phyloP scores from a whole-genome alignment of 37 sponge, comb jelly and placozoan species.

The Eunapius fragilis region DNA sequence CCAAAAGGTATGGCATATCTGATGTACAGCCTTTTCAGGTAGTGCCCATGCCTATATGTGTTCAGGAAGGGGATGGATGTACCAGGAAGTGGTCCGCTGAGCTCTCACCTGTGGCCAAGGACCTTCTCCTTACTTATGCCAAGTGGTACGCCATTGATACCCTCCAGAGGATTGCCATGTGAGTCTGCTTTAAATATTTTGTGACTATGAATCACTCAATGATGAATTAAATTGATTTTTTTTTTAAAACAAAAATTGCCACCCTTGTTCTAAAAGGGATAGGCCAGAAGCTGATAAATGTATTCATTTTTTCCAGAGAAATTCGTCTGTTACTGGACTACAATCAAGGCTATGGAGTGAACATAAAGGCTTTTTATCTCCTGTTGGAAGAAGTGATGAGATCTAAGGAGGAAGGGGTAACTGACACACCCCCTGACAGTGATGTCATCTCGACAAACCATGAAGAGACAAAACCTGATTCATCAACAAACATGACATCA shows the following conservation, averaged over 20 bases:
- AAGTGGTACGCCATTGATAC: not conserved
- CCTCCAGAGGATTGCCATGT: not conserved
- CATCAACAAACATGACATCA: not conserved
- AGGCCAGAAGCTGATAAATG: too few relatives aligned
- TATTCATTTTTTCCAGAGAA: not conserved
- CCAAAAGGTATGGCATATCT: not conserved
- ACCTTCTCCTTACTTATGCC: not conserved
- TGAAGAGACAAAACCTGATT: not conserved
- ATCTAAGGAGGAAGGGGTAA: too few relatives aligned
- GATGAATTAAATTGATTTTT: too few relatives aligned
- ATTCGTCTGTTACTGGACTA: not conserved
- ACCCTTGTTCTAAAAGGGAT: too few relatives aligned
- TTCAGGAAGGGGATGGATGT: not conserved
- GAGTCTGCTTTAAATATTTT: not conserved
- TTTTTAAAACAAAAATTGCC: too few relatives aligned
- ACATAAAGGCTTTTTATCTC: not conserved
- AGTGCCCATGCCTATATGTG: not conserved
- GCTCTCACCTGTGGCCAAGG: not conserved
- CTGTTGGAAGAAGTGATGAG: not conserved
- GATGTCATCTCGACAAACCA: not conserved
- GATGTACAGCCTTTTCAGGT: not conserved
- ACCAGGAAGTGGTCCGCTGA: not conserved
- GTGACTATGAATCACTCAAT: too few relatives aligned
- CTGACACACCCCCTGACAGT: too few relatives aligned
- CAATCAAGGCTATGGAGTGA: not conserved